phyloP scores from a whole-genome alignment of 2,113 vertebrate genomes.

The Panthera uncia region DNA sequence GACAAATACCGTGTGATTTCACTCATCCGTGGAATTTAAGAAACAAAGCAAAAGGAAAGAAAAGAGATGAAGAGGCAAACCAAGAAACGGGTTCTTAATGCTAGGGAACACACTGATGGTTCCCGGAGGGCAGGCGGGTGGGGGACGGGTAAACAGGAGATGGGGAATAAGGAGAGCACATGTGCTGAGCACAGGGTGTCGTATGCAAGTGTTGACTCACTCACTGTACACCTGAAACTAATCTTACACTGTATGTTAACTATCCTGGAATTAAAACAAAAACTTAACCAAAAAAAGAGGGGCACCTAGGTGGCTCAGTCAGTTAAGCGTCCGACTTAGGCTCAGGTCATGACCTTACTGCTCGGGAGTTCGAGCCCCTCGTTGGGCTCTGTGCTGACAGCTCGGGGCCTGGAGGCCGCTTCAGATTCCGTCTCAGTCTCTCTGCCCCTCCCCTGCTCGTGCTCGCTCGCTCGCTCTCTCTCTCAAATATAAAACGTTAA shows the following conservation, averaged over 20 bases:
- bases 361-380: too few relatives aligned
- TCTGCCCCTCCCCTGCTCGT: too few relatives aligned
- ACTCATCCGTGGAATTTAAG: neutral
- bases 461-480: too few relatives aligned
- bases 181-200: neutral
- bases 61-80: neutral
- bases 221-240: neutral
- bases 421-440: too few relatives aligned
- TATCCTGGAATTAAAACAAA: neutral
- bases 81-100: neutral
- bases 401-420: too few relatives aligned
- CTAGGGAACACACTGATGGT: neutral
- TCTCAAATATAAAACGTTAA: too few relatives aligned
- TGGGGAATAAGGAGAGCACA: neutral
- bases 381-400: too few relatives aligned
- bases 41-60: neutral
- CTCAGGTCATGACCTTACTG: too few relatives aligned
- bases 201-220: neutral
- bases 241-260: neutral
- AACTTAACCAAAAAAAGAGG: neutral
- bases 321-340: too few relatives aligned
- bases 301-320: too few relatives aligned
- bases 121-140: neutral
- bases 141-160: neutral
- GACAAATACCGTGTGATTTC: neutral